Base-by-base conservation (phyloP, 2,113 vertebrate species). In the Alligator mississippiensis region DNA sequence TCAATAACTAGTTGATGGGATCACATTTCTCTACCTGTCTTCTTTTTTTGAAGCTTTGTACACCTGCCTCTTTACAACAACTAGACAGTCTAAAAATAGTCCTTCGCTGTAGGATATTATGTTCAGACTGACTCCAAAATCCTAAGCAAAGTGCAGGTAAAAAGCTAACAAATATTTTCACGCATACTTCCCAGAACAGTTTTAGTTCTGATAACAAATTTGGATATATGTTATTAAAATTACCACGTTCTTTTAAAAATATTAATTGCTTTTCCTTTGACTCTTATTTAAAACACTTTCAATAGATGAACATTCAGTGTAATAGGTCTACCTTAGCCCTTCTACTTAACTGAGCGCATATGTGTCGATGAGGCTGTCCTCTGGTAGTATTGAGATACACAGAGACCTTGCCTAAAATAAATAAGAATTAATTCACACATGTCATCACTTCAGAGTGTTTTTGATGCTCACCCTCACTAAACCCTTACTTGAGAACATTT, bases 11-110 rank as follows among this genome's bases (percentile, higher is more conserved):
- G 94, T 83, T 68, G 70, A 93, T 91, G 4, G 64, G 76, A 70
- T 91, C 62, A 76, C 3, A 75, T 75, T 97, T 93, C 89, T 93
- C 55, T 72, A 15, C 4, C 13, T 89, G 6, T 78, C 87, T 70
- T 94, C 28, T 55, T 97, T 60, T 89, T 22, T 82, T 74, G 68
- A 83, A 24, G 5, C 16, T 93, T 70, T 90, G 57, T 25, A 4
- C 11, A 82, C 68, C 75, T 95, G 5, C 13, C 77, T 82, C 16
- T 63, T 95, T 93, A 4, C 1, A 90, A 82, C 14, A 96, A 19
- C 27, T 66, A 81, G 27, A 92, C 24, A 87, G 25, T 75, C 78
- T 92, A 92, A 95, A 93, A 82, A 90, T 34, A 88, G 1, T 2
- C 5, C 34, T 70, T 86, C 38, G 7, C 13, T 28, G 61, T 11